Conservation (phyloP, 2,113 vertebrate species). For the Colistium nudipinnis region DNA sequence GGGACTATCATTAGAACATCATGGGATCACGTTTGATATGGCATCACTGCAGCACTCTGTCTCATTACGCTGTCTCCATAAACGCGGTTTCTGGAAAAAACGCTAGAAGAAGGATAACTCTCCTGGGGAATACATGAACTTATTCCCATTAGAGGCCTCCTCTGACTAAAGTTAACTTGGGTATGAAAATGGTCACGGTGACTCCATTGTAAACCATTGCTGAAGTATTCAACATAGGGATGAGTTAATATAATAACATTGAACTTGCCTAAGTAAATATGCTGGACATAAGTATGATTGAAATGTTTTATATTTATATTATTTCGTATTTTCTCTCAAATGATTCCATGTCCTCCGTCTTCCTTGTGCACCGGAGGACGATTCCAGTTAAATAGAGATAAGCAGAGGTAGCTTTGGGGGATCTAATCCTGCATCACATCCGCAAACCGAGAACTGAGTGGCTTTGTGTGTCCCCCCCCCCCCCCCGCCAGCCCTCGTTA, state of each 20-base stretch:
- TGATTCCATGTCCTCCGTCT: too few species aligned
- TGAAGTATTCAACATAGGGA: not conserved
- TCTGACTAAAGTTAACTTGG: too few species aligned
- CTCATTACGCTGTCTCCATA: not conserved
- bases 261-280: too few species aligned
- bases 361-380: too few species aligned
- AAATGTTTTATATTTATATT: too few species aligned
- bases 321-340: too few species aligned
- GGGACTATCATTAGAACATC: not conserved
- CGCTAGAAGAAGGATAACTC: not conserved
- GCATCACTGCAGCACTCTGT: not conserved
- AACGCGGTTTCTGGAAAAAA: not conserved
- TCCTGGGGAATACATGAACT: not conserved
- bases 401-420: not conserved
- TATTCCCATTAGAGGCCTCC: not conserved
- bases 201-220: not conserved
- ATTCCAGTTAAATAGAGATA: not conserved
- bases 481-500: too few species aligned
- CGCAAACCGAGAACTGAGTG: conserved; percentile 15
- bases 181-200: not conserved
- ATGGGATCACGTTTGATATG: not conserved
- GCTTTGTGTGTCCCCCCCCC: conserved; percentile 34
- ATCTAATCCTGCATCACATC: conserved; percentile 7
- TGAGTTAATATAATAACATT: too few species aligned
- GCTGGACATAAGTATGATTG: too few species aligned